Conservation (phyloP, 2,797 vertebrate species). For the Arctocebus calabarensis region DNA sequence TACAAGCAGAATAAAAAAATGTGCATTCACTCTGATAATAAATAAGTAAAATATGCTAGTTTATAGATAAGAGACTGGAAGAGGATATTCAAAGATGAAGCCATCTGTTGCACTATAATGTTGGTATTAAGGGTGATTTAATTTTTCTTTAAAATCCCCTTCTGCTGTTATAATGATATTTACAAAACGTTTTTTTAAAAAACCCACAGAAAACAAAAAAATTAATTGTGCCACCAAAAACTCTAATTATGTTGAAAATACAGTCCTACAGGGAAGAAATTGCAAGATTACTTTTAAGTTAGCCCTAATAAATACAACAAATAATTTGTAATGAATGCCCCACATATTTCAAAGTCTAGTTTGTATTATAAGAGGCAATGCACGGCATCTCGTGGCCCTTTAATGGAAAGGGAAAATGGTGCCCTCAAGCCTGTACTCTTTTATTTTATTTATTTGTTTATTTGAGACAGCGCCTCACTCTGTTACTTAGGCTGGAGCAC, state of each 20-base stretch:
- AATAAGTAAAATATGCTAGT: constrained; percentile 52
- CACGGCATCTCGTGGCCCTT: neutral
- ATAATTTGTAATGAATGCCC: neutral
- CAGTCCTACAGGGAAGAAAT: neutral
- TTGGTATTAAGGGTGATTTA: constrained; percentile 31
- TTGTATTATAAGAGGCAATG: neutral
- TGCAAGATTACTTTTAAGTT: constrained; percentile 27
- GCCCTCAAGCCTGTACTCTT: rapidly evolving
- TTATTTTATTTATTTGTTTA: neutral
- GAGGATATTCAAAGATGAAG: constrained; percentile 1
- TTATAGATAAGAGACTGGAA: constrained; percentile 47
- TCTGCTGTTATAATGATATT: constrained; percentile 48
- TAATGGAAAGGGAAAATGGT: neutral
- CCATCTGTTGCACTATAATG: constrained; percentile 54
- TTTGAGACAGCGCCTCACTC: neutral
- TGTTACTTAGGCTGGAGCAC: neutral
- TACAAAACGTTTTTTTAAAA: neutral
- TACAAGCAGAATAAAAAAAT: neutral
- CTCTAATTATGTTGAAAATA: constrained; percentile 45
- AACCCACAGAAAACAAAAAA: constrained; percentile 7
- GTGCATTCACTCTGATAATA: neutral
- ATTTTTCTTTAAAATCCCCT: constrained; percentile 63
- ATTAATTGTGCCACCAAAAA: neutral
- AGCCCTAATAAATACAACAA: constrained; percentile 3
- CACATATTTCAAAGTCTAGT: neutral